phyloP scores from a whole-genome alignment of 2,113 vertebrate genomes.

The Martes martes region DNA sequence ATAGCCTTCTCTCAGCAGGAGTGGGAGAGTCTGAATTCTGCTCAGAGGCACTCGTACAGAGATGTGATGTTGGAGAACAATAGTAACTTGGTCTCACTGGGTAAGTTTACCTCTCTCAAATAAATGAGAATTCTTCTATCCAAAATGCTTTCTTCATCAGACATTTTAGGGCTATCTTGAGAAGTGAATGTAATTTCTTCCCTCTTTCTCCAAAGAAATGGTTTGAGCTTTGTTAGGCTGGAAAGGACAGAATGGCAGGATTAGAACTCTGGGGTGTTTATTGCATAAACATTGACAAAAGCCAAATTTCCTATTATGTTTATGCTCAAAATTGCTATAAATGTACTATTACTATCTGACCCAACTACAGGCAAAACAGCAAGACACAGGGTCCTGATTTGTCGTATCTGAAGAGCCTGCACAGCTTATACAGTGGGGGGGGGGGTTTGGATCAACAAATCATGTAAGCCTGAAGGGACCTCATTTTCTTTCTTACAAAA shows the following conservation, averaged over 20 bases:
- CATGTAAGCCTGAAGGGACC: background rate
- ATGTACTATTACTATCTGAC: no score
- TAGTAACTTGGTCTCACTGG: background rate
- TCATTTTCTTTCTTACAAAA: background rate
- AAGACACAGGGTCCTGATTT: background rate
- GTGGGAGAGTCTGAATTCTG: background rate
- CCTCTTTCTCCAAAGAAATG: background rate
- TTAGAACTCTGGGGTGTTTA: background rate
- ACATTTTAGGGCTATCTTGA: background rate
- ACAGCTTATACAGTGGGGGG: background rate
- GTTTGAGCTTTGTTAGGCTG: background rate
- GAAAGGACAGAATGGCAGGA: background rate
- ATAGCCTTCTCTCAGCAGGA: background rate
- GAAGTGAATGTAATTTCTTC: background rate
- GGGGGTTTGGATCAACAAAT: background rate
- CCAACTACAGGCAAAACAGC: background rate
- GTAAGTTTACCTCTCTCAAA: background rate
- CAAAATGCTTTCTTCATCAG: background rate
- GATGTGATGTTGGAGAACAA: background rate
- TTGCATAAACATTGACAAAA: background rate
- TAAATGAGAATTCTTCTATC: background rate
- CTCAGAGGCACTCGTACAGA: background rate
- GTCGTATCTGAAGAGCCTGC: background rate
- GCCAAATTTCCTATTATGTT: background rate
- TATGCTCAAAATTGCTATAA: background rate